Evolutionary conservation across 2,797 vertebrate genomes (phyloP).

Genomic region (Pseudotriccus pelzelni): DNA sequence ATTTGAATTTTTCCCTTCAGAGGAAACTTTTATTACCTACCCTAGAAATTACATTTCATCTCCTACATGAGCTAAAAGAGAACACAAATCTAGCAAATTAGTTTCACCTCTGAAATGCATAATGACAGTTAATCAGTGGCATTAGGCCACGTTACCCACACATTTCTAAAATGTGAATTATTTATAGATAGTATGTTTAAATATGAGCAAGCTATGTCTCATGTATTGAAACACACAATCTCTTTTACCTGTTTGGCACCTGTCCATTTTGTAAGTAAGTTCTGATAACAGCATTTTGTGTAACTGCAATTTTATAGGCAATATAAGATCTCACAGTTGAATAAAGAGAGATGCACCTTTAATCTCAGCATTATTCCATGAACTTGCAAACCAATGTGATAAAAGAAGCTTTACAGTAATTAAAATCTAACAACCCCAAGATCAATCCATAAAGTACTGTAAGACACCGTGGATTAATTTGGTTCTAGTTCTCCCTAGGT

Average conservation of each 20-base stretch:
- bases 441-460: background rate
- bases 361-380: background rate
- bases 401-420: background rate
- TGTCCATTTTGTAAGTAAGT: background rate
- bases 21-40: background rate
- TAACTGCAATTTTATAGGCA: background rate
- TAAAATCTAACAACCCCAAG: background rate
- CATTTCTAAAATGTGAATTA: background rate
- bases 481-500: background rate
- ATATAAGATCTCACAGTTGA: background rate
- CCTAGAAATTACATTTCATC: background rate
- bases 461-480: background rate
- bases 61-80: background rate
- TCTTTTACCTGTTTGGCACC: background rate
- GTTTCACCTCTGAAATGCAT: background rate
- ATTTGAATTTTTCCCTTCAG: background rate
- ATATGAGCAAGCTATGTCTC: background rate
- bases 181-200: background rate
- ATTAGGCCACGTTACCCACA: background rate
- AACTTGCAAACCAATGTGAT: background rate
- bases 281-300: background rate
- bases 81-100: background rate
- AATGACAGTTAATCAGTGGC: background rate
- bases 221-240: background rate
- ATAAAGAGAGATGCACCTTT: background rate